phyloP scores from a whole-genome alignment of 2,888 invertebrate genomes.

The Harmothoe impar region DNA sequence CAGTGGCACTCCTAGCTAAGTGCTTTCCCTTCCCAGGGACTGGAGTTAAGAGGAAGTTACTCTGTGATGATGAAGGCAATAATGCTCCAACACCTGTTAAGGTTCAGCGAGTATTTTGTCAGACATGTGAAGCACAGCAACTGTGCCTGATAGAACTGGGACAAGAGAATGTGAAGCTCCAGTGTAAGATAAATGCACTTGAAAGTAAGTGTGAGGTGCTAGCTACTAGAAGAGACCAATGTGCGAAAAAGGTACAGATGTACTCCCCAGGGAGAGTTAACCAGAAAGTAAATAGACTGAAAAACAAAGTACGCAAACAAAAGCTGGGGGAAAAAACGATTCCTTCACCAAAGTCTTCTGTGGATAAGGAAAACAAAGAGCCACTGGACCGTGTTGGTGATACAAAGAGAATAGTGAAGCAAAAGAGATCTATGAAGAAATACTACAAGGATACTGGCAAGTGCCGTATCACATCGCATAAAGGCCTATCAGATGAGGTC shows the following conservation, averaged over 20 bases:
- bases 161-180: not conserved
- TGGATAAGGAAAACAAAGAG: not conserved
- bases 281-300: not conserved
- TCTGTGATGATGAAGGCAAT: not conserved
- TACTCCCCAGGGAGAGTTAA: not conserved
- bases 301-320: not conserved
- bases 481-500: not conserved
- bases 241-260: not conserved
- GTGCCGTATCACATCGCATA: not conserved
- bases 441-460: not conserved
- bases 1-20: not conserved
- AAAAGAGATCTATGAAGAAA: constrained; percentile 20
- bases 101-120: not conserved
- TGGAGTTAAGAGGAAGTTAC: not conserved
- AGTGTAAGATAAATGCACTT: not conserved
- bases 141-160: not conserved
- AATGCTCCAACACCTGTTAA: not conserved
- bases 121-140: not conserved
- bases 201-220: not conserved
- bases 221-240: not conserved
- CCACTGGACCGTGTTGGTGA: not conserved
- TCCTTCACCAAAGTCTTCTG: not conserved
- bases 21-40: not conserved
- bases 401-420: not conserved
- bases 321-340: not conserved